These are phyloP conservation scores for Drosophila fungiperda DNA, from an alignment of 2,888 invertebrate species.

Conservation along the genomic window DNA sequence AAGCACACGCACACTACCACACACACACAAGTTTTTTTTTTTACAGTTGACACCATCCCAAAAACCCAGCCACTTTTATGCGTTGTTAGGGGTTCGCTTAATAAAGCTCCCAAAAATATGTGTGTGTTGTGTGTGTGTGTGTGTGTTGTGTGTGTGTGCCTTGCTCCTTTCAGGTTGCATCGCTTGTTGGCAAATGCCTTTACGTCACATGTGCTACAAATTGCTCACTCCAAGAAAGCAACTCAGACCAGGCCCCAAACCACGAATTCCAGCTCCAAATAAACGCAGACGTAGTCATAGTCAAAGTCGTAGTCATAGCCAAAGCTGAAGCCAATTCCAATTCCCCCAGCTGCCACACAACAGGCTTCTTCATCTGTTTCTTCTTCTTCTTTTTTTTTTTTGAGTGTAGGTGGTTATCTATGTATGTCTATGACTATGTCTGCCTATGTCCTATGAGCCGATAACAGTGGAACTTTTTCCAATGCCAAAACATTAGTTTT, in stretches of 20 bases:
- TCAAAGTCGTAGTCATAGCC: conserved; percentile 9
- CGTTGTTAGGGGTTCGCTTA: conserved; percentile 49
- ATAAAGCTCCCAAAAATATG: conserved; percentile 76
- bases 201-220: conserved; percentile 71
- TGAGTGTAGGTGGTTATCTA: conserved; percentile 21
- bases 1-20: conserved; percentile 41
- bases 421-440: conserved; percentile 31
- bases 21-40: conserved; percentile 66
- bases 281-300: conserved; percentile 6
- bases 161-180: conserved; percentile 61
- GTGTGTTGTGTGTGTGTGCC: background rate
- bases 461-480: conserved; percentile 51
- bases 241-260: background rate
- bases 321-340: conserved; percentile 67
- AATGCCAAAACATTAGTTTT: background rate
- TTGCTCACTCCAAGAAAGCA: conserved; percentile 37
- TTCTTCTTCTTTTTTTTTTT: conserved; percentile 36
- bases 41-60: conserved; percentile 48
- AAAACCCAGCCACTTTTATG: background rate
- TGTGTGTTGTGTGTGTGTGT: background rate
- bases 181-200: conserved; percentile 57
- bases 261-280: conserved; percentile 8
- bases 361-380: conserved; percentile 48
- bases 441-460: conserved; percentile 38
- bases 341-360: conserved; percentile 71